A percentile compares a stretch with the other conserved stretches of the same genome.
Evolutionary conservation across 2,888 invertebrate genomes (phyloP).

Genomic region (Caenorhabditis sp.): DNA sequence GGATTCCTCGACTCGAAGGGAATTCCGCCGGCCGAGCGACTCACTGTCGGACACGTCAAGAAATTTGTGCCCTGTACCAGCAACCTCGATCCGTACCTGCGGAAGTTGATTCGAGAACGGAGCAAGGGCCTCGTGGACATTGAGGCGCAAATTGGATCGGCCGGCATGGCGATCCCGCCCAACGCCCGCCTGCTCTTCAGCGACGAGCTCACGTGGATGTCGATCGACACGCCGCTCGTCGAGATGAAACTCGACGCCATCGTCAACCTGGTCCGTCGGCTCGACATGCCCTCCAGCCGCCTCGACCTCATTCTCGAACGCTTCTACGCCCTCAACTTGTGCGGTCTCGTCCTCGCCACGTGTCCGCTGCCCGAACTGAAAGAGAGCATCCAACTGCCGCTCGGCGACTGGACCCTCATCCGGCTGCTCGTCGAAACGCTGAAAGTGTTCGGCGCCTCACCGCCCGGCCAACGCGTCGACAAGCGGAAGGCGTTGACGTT

Average conservation of each 20-base stretch:
- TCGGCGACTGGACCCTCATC: conserved; percentile 79
- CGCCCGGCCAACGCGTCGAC: conserved; percentile 61
- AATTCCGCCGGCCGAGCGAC: conserved; percentile 69
- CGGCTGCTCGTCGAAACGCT: conserved; percentile 75
- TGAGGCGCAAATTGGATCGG: conserved; percentile 50
- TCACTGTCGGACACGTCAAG: conserved; percentile 84
- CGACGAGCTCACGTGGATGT: conserved; percentile 67
- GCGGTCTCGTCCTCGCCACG: conserved; percentile 79
- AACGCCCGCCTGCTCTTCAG: conserved; percentile 66
- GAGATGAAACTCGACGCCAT: conserved; percentile 72
- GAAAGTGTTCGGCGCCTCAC: conserved; percentile 66
- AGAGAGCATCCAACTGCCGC: conserved; percentile 64
- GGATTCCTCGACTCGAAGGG: conserved; percentile 67
- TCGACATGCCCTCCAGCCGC: conserved; percentile 67
- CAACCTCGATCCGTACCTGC: conserved; percentile 96
- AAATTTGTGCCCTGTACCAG: conserved; percentile 98
- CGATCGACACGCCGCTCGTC: conserved; percentile 65
- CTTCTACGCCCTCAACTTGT: conserved; percentile 70
- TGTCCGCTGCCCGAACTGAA: conserved; percentile 80
- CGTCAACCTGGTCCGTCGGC: conserved; percentile 59
- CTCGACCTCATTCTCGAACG: conserved; percentile 56
- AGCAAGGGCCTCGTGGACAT: conserved; percentile 59
- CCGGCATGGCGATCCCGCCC: conserved; percentile 61
- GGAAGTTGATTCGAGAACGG: conserved; percentile 89
- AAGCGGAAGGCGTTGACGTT: conserved; percentile 59